These are phyloP conservation scores for Criorhina ranunculi DNA, from an alignment of 2,888 invertebrate genomes.

Conservation along the genomic window DNA sequence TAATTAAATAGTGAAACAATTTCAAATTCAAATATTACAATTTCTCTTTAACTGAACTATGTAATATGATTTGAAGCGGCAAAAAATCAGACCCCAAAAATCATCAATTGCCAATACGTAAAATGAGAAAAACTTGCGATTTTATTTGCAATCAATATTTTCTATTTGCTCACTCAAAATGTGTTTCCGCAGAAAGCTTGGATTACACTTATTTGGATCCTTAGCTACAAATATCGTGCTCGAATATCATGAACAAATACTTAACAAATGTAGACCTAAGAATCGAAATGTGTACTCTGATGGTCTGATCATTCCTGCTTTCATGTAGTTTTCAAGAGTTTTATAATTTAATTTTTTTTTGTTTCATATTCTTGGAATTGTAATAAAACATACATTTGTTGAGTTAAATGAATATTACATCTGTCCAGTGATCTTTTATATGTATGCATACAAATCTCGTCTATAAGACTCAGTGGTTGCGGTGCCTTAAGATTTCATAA, in stretches of 20 bases:
- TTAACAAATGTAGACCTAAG: background rate
- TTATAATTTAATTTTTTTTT: background rate
- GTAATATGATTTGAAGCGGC: background rate
- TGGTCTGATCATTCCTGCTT: background rate
- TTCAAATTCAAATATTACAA: conserved; percentile 9
- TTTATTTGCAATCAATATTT: too few relatives aligned
- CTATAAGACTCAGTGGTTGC: too few relatives aligned
- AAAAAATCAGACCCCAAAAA: background rate
- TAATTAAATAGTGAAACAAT: conserved; percentile 28
- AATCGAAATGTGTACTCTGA: background rate
- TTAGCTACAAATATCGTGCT: background rate
- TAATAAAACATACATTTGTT: background rate
- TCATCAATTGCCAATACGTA: background rate
- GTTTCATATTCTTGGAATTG: too few relatives aligned
- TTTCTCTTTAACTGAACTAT: background rate
- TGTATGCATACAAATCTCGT: too few relatives aligned
- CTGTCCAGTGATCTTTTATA: background rate
- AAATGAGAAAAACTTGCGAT: background rate
- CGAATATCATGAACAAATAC: background rate
- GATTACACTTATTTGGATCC: background rate
- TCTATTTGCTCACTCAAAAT: background rate
- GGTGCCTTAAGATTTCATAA: too few relatives aligned
- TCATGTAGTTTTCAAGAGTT: background rate
- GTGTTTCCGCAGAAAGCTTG: background rate
- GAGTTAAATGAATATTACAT: conserved; percentile 39